Evolutionary conservation across 2,797 vertebrate species (phyloP), one percentile per base, ranked within the genome.

Genomic region (Sebastes steindachneri): DNA sequence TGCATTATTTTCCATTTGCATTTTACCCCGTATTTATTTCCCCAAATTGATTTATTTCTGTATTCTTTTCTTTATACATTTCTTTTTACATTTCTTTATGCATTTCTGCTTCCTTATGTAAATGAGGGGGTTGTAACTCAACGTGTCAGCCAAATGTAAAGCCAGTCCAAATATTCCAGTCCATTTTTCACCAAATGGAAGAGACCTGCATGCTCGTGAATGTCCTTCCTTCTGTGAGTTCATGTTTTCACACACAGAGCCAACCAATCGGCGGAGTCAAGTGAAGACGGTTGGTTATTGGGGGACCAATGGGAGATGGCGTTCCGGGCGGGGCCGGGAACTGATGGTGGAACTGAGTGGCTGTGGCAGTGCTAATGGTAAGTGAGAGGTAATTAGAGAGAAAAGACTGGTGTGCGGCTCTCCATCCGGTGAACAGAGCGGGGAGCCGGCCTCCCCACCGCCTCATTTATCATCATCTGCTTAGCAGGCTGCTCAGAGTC

Each of bases 401-500:
- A 93, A 92, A 95, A 93, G 89, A 95, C 93, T 94, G 68, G 80
- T 89, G 92, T 79, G 88, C 80, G 57, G 84, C 90, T 89, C 85
- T 84, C 92, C 92, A 92, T 94, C 90, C 91, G 79, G 86, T 65
- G 79, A 90, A 76, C 88, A 80, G 95, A 90, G 87, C 62, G 9
- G 88, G 84, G 87, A 90, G 88, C 86, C 78, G 59, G 88, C 89
- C 90, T 89, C 72, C 87, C 89, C 86, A 67, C 87, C 51, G 79
- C 81, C 93, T 94, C 94, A 95, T 96, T 95, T 94, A 96, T 96
- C 95, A 95, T 96, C 94, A 96, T 96, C 95, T 95, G 87, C 88
- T 95, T 94, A 94, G 92, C 85, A 84, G 92, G 90, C 88, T 58
- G 89, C 86, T 91, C 84, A 45, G 90, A 92, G 92, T 92, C 92